Conservation (phyloP, 2,797 vertebrate species). For the Staurois parvus region DNA sequence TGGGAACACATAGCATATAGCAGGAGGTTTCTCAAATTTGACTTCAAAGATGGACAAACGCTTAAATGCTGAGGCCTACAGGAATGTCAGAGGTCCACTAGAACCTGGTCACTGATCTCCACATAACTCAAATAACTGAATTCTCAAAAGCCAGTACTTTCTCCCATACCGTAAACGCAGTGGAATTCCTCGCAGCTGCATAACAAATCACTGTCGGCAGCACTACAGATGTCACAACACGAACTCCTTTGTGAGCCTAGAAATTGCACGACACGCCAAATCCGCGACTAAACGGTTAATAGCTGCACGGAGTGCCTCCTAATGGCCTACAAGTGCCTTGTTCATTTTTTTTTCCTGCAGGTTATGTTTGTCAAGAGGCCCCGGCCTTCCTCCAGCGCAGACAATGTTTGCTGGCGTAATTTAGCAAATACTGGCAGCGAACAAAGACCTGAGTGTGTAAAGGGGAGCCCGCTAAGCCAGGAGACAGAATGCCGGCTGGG, state of each 20-base stretch:
- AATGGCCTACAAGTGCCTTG: slow-evolving; percentile 24
- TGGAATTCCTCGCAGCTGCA: background rate
- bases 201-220: background rate
- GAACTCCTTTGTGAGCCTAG: background rate
- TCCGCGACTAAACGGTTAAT: slow-evolving; percentile 1
- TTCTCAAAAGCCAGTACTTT: background rate
- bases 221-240: background rate
- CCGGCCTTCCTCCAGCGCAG: slow-evolving; percentile 33
- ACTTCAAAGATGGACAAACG: no score
- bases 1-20: no score
- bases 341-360: slow-evolving; percentile 21
- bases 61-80: no score
- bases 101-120: background rate
- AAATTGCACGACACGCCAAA: background rate
- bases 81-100: no score
- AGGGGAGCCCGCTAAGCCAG: slow-evolving; percentile 12
- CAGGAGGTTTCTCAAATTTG: no score
- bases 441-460: slow-evolving; percentile 55
- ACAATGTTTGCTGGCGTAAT: slow-evolving; percentile 41
- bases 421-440: slow-evolving; percentile 32
- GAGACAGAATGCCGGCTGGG: slow-evolving; percentile 37
- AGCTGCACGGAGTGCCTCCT: background rate
- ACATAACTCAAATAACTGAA: background rate
- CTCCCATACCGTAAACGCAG: background rate
- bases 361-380: slow-evolving; percentile 48